These are phyloP conservation scores for Catostomus latipinnis DNA, from an alignment of 2,797 vertebrate genomes.

Conservation along the genomic window DNA sequence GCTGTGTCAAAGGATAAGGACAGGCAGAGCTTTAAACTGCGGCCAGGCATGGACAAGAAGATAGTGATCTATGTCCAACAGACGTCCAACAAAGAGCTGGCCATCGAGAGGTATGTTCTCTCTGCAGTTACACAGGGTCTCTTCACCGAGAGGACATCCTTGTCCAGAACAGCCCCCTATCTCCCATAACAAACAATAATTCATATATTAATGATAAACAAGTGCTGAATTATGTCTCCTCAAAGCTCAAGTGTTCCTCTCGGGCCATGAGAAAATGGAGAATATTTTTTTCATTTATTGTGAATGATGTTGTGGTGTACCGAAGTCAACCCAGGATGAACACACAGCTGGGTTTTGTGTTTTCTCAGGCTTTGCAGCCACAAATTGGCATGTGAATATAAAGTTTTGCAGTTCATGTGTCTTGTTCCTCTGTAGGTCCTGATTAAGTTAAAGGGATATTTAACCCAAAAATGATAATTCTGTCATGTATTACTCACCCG, in stretches of 20 bases:
- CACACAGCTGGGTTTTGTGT: constrained; percentile 23
- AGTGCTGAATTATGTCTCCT: constrained; percentile 42
- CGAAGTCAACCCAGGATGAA: constrained; percentile 9
- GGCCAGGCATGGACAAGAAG: constrained; percentile 97
- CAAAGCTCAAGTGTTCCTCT: constrained; percentile 57
- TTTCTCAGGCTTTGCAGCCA: neutral
- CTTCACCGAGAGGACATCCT: neutral
- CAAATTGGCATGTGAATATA: neutral
- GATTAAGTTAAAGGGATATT: neutral
- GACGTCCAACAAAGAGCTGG: constrained; percentile 96
- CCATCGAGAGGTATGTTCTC: constrained; percentile 89
- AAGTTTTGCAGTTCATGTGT: constrained; percentile 29
- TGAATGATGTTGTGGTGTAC: constrained; percentile 39
- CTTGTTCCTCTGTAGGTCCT: constrained; percentile 30
- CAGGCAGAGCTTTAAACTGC: constrained; percentile 97
- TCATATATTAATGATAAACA: constrained; percentile 59
- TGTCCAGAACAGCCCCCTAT: constrained; percentile 22
- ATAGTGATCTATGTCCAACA: constrained; percentile 97
- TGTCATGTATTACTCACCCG: no score
- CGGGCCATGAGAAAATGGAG: constrained; percentile 49
- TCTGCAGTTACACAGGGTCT: neutral
- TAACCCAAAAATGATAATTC: no score
- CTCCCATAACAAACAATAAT: constrained; percentile 51
- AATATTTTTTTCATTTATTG: constrained; percentile 34
- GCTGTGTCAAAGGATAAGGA: constrained; percentile 99